Evolutionary conservation across 2,888 invertebrate genomes (phyloP).

Genomic region (Pyrrhia umbra): DNA sequence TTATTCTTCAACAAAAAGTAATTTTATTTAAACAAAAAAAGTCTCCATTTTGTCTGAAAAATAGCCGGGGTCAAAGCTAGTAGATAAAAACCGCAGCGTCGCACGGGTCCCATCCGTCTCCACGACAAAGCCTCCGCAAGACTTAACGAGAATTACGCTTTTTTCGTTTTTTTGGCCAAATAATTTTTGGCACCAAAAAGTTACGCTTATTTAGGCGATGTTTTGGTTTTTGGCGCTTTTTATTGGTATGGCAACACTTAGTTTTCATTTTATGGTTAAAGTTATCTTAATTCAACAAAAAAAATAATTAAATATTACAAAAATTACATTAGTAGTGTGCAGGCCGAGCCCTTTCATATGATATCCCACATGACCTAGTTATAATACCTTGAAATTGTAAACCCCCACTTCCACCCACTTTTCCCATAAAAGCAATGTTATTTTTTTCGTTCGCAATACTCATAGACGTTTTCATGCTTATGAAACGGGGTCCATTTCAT

Average conservation of each 20-base stretch:
- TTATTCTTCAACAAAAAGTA: constrained; percentile 31
- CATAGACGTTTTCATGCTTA: too few species aligned
- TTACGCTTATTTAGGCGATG: constrained; percentile 2
- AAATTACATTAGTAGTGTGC: too few species aligned
- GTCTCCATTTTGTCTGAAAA: constrained; percentile 36
- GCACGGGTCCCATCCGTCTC: constrained; percentile 60
- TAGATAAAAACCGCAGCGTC: constrained; percentile 58
- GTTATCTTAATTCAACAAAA: too few species aligned
- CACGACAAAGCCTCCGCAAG: constrained; percentile 45
- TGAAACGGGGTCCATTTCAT: too few species aligned
- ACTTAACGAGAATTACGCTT: constrained; percentile 50
- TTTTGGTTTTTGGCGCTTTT: constrained; percentile 1
- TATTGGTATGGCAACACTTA: neutral
- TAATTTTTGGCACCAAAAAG: constrained; percentile 14
- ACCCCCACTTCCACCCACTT: too few species aligned
- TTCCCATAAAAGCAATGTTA: too few species aligned
- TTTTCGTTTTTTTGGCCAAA: constrained; percentile 31
- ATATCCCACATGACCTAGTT: too few species aligned
- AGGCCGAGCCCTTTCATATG: too few species aligned
- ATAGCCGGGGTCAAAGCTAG: constrained; percentile 40
- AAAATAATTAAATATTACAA: too few species aligned
- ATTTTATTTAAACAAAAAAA: constrained; percentile 42
- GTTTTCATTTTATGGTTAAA: neutral
- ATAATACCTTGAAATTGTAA: too few species aligned
- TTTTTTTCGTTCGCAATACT: too few species aligned